Percentiles rank a stretch among this genome's conserved stretches.
Conservation (phyloP, 2,797 vertebrate genomes). For the Sebastolobus altivelis region DNA sequence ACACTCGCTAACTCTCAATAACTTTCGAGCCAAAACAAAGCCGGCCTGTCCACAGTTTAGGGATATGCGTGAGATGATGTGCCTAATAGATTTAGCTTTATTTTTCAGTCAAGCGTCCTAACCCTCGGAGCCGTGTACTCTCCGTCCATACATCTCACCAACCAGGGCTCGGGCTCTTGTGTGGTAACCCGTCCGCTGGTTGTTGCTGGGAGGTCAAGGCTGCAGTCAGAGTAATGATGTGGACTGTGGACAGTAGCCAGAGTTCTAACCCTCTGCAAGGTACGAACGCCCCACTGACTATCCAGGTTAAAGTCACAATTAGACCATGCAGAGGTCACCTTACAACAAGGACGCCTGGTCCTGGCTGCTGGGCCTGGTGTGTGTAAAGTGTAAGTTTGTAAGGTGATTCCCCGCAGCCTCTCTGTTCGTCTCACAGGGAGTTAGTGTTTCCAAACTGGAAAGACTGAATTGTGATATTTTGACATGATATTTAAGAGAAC, state of each 20-base stretch:
- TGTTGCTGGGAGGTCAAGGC: conserved; percentile 61
- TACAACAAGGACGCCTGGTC: conserved; percentile 59
- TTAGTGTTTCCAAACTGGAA: conserved; percentile 8
- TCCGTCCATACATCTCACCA: conserved; percentile 35
- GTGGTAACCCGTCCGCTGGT: conserved; percentile 35
- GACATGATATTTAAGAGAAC: background rate
- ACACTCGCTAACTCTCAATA: conserved; percentile 79
- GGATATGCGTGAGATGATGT: conserved; percentile 67
- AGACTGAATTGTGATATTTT: background rate
- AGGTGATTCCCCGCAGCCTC: conserved; percentile 26
- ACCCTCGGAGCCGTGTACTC: conserved; percentile 27
- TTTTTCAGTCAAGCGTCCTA: conserved; percentile 35
- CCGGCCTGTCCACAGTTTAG: conserved; percentile 65
- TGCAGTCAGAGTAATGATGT: conserved; percentile 80
- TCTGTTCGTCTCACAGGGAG: conserved; percentile 6
- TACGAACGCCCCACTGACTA: conserved; percentile 82
- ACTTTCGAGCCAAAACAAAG: conserved; percentile 77
- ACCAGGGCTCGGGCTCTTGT: conserved; percentile 16
- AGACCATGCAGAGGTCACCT: conserved; percentile 73
- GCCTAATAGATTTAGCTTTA: conserved; percentile 54
- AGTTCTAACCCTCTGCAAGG: conserved; percentile 73
- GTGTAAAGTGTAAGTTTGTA: conserved; percentile 11
- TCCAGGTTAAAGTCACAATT: conserved; percentile 78
- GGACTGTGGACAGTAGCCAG: conserved; percentile 68
- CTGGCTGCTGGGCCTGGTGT: conserved; percentile 29